phyloP scores from a whole-genome alignment of 2,113 vertebrate species.

The Ancistrus triradiatus region DNA sequence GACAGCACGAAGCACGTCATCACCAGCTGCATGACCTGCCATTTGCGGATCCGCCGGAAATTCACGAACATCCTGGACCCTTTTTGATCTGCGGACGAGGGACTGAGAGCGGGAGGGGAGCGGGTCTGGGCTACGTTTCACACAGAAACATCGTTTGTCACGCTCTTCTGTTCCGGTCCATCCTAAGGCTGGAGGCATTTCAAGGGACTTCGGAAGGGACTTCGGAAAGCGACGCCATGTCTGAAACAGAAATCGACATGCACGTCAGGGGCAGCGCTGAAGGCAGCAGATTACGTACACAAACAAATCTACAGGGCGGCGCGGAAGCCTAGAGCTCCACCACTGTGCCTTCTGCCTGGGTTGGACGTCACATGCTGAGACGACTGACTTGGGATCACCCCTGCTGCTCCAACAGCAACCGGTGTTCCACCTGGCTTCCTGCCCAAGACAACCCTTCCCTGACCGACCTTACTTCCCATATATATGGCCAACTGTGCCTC shows the following conservation, averaged over 20 bases:
- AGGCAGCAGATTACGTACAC: too few relatives aligned
- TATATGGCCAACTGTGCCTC: too few relatives aligned
- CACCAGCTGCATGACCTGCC: conserved; percentile 75
- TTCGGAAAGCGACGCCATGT: background rate
- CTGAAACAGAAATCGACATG: conserved; percentile 15
- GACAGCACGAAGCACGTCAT: conserved; percentile 79
- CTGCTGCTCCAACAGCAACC: too few relatives aligned
- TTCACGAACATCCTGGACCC: conserved; percentile 76
- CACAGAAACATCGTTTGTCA: conserved; percentile 34
- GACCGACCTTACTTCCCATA: too few relatives aligned
- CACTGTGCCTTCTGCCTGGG: too few relatives aligned
- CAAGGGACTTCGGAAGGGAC: background rate
- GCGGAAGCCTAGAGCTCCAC: too few relatives aligned
- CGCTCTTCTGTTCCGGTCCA: conserved; percentile 46
- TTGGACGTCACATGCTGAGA: too few relatives aligned
- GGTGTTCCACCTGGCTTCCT: too few relatives aligned
- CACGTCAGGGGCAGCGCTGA: background rate
- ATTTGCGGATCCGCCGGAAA: conserved; percentile 74
- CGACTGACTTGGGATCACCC: too few relatives aligned
- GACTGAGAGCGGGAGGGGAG: conserved; percentile 13
- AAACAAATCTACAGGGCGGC: too few relatives aligned
- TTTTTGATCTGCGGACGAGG: conserved; percentile 35
- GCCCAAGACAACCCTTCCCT: too few relatives aligned
- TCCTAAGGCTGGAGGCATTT: conserved; percentile 33
- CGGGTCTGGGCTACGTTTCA: conserved; percentile 24